Percentiles rank a stretch among this genome's conserved stretches.
Evolutionary conservation across 2,113 vertebrate species (phyloP).

Genomic region (Ammospiza nelsoni): DNA sequence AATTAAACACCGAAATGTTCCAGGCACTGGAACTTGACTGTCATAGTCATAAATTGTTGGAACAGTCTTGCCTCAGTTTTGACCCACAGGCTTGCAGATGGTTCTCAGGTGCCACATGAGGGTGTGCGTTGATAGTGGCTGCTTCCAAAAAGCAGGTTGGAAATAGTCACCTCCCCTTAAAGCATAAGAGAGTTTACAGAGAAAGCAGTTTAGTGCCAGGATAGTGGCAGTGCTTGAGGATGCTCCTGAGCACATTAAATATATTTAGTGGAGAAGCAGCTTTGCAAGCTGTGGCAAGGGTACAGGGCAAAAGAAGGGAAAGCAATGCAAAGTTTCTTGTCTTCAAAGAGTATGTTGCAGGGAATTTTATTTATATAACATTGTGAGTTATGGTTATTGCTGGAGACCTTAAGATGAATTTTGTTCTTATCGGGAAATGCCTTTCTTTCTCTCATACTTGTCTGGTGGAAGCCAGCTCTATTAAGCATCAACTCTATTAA

Average conservation of each 20-base stretch:
- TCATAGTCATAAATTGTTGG: background rate
- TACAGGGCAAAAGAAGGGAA: background rate
- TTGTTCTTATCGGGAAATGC: background rate
- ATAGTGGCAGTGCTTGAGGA: background rate
- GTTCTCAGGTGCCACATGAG: background rate
- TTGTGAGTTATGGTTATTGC: background rate
- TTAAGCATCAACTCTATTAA: background rate
- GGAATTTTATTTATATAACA: background rate
- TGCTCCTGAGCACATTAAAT: background rate
- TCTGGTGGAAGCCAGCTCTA: background rate
- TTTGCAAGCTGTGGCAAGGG: background rate
- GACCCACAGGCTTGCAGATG: background rate
- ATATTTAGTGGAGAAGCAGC: background rate
- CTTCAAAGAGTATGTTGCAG: background rate
- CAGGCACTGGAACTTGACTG: background rate
- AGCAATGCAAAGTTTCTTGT: background rate
- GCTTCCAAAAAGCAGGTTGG: background rate
- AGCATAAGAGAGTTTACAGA: background rate
- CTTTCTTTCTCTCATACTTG: background rate
- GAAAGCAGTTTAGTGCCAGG: background rate
- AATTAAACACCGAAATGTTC: background rate
- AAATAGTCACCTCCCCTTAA: background rate
- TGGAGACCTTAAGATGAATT: background rate
- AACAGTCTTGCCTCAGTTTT: background rate
- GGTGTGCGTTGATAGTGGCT: rapidly evolving